Base-by-base conservation (phyloP, 2,113 vertebrate species). In the Rhabdomys dilectus region DNA sequence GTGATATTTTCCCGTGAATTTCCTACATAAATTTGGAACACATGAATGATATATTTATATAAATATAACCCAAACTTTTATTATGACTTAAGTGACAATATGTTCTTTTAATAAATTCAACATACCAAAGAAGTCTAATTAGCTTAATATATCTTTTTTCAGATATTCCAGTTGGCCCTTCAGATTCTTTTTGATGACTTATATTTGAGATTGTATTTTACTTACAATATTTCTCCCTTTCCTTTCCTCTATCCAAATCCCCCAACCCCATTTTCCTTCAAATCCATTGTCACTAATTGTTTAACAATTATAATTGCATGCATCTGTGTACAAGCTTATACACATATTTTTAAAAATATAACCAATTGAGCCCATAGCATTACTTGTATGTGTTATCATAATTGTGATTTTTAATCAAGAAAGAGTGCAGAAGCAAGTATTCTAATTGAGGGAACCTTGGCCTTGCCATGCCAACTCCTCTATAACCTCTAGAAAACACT, bases 401-500 rank as follows among this genome's bases (percentile, higher is more conserved):
- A 84, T 19, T 66, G 29, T 93, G 80, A 88, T 56, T 94, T 56
- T 94, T 53, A 94, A 93, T 19, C 45, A 80, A 88, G 42, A 88
- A 39, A 19, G 5, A 53, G 19, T 62, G 4, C 45, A 78, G 60
- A 95, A 22, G 4, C 78, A 93, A 85, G 39, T 87, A 22, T 64
- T 86, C 51, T 51, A 93, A 80, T 70, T 13, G 89, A 80, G 48
- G 11, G 13, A 53, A 9, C 6, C 19, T 13, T 13, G 26, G 1
- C 51, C 15, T 36, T 89, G 29, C 13, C 29, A 34, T 90, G 60
- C 39, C 51, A 3, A 9, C 15, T 31, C 45, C 36, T 66, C 51
- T 80, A 13, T 11, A 3, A 4, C 7, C 22, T 70, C 84, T 89
- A 77, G 12, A 5, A 10, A 48, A 31, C 34, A 0, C 31, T 36